Percentiles rank a stretch among this genome's conserved stretches.
Evolutionary conservation across 2,888 invertebrate species (phyloP).

Genomic region (Sinopyrophorus schimmeli): DNA sequence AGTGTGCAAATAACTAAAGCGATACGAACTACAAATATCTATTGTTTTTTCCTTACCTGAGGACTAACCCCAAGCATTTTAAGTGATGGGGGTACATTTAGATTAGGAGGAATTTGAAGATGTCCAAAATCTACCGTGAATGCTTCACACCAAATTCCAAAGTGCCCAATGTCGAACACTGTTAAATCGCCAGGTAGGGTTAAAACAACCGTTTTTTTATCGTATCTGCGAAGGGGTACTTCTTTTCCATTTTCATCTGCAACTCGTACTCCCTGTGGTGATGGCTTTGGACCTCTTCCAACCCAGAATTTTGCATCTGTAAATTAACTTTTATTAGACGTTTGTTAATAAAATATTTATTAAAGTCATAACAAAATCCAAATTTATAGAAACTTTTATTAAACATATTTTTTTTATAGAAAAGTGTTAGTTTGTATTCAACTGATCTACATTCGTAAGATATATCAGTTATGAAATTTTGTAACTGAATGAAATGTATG

Average conservation of each 20-base stretch:
- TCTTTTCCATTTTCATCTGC: slow-evolving; percentile 91
- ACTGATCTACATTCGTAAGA: too few species aligned
- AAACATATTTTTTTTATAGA: too few species aligned
- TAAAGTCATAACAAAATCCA: too few species aligned
- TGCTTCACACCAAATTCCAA: slow-evolving; percentile 92
- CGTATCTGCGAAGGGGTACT: slow-evolving; percentile 76
- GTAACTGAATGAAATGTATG: too few species aligned
- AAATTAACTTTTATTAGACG: slow-evolving; percentile 26
- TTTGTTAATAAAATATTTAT: slow-evolving; percentile 1
- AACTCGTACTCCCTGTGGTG: slow-evolving; percentile 81
- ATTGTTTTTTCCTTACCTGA: too few species aligned
- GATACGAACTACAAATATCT: too few species aligned
- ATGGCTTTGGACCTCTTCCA: slow-evolving; percentile 78
- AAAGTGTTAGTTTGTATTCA: too few species aligned
- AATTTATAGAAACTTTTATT: too few species aligned
- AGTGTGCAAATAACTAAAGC: too few species aligned
- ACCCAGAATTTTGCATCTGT: slow-evolving; percentile 94
- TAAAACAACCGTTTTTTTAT: slow-evolving; percentile 85
- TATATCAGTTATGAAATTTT: too few species aligned
- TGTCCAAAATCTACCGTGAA: slow-evolving; percentile 93
- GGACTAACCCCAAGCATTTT: slow-evolving; percentile 93
- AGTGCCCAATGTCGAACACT: slow-evolving; percentile 89
- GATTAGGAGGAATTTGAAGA: slow-evolving; percentile 70
- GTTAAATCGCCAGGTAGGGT: slow-evolving; percentile 88
- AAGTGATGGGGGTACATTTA: slow-evolving; percentile 87